These are phyloP conservation scores for Ondatra zibethicus DNA, from an alignment of 2,113 vertebrate species.

Conservation along the genomic window DNA sequence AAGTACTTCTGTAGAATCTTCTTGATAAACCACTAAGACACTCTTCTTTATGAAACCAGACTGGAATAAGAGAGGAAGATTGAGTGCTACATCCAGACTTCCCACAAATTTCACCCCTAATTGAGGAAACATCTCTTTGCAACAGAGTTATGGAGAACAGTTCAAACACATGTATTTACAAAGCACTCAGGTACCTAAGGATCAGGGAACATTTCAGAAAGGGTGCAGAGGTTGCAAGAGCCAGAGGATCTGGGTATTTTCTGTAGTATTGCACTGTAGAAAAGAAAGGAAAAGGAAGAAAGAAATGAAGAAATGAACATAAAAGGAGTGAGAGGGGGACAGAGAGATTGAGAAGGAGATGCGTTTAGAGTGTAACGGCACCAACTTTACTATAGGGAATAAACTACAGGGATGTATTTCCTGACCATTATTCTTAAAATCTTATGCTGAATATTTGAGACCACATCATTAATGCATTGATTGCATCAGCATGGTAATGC, in stretches of 20 bases:
- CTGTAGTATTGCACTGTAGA: not conserved
- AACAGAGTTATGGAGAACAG: not conserved
- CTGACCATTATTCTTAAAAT: constrained; percentile 32
- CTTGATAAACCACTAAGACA: not conserved
- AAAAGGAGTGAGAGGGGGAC: not conserved
- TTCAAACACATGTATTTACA: not conserved
- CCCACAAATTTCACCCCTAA: not conserved
- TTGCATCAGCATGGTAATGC: not conserved
- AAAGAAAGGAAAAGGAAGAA: not conserved
- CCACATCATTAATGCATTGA: not conserved
- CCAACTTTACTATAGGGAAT: not conserved
- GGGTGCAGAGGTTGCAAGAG: not conserved
- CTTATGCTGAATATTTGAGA: not conserved
- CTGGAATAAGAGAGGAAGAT: not conserved
- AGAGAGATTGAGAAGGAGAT: not conserved
- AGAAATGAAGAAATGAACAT: not conserved
- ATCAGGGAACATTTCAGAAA: not conserved
- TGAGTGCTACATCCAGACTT: not conserved
- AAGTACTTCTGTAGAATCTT: not conserved
- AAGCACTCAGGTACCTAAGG: not conserved
- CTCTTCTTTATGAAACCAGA: constrained; percentile 1
- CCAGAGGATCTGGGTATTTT: not conserved
- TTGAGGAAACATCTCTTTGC: not conserved
- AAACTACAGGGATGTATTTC: not conserved
- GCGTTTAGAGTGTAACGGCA: not conserved